Conservation (phyloP, 2,113 vertebrate species). For the Proteles cristata region DNA sequence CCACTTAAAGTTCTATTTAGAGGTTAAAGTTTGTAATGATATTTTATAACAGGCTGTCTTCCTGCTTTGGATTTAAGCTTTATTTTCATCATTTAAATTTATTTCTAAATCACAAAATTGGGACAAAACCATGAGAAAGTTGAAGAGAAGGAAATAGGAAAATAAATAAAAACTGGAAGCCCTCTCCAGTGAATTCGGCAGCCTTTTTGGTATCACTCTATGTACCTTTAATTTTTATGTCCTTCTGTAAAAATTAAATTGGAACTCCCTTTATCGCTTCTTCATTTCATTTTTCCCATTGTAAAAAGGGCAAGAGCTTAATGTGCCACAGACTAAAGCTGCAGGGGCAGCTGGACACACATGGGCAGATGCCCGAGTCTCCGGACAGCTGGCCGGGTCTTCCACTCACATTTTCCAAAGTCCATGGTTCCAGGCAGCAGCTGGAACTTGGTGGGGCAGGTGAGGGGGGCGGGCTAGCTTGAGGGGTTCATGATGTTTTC, state of each 20-base stretch:
- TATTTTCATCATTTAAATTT: slow-evolving; percentile 25
- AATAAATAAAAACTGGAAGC: neutral
- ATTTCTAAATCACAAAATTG: slow-evolving; percentile 22
- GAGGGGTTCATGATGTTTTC: neutral
- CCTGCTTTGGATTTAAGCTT: slow-evolving; percentile 40
- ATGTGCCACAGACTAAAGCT: slow-evolving; percentile 65
- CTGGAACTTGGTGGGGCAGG: neutral
- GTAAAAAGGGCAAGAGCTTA: slow-evolving; percentile 79
- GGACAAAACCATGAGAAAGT: neutral
- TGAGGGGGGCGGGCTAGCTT: neutral
- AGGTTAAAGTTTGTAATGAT: neutral
- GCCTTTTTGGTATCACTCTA: slow-evolving; percentile 54
- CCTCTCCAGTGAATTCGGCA: slow-evolving; percentile 12
- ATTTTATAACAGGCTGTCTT: slow-evolving; percentile 28
- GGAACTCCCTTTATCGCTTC: slow-evolving; percentile 70
- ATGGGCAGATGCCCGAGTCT: slow-evolving; percentile 64
- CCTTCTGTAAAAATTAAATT: slow-evolving; percentile 77
- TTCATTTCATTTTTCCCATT: slow-evolving; percentile 67
- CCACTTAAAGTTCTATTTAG: neutral
- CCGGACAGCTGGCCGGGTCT: slow-evolving; percentile 53
- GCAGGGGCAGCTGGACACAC: slow-evolving; percentile 79
- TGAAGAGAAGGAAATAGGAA: neutral
- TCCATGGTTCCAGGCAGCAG: neutral
- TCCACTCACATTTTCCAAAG: slow-evolving; percentile 59
- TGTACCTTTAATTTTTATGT: slow-evolving; percentile 72